phyloP scores from a whole-genome alignment of 2,113 vertebrate genomes.

The Madoqua kirkii region DNA sequence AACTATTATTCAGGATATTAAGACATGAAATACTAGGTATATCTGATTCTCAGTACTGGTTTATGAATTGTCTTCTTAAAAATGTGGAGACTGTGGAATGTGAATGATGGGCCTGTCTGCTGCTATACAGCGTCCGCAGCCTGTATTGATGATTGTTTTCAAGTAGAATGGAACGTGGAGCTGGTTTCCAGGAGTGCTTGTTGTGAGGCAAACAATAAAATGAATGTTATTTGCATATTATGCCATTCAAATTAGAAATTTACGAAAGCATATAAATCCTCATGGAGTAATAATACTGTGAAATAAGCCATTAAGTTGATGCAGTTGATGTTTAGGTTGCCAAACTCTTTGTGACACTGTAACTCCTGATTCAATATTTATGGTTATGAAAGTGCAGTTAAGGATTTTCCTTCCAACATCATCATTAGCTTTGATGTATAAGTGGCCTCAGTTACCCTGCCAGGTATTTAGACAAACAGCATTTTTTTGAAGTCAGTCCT shows the following conservation, averaged over 20 bases:
- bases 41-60: slow-evolving; percentile 32
- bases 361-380: slow-evolving; percentile 53
- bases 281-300: background rate
- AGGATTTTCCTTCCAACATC: slow-evolving; percentile 51
- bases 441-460: slow-evolving; percentile 29
- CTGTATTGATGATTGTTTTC: slow-evolving; percentile 36
- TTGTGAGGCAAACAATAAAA: slow-evolving; percentile 44
- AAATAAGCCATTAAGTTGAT: slow-evolving; percentile 28
- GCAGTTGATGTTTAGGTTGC: slow-evolving; percentile 35
- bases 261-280: slow-evolving; percentile 45
- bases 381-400: slow-evolving; percentile 11
- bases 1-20: slow-evolving; percentile 60
- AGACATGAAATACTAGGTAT: slow-evolving; percentile 51
- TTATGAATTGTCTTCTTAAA: slow-evolving; percentile 33
- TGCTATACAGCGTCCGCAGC: background rate
- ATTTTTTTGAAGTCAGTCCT: slow-evolving; percentile 30
- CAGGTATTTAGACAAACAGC: slow-evolving; percentile 18
- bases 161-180: background rate
- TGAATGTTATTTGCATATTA: slow-evolving; percentile 30
- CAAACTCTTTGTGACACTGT: slow-evolving; percentile 5
- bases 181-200: background rate
- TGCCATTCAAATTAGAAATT: slow-evolving; percentile 33
- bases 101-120: slow-evolving; percentile 14
- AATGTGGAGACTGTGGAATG: slow-evolving; percentile 17
- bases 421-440: slow-evolving; percentile 56